Percentiles rank a stretch among this genome's conserved stretches.
phyloP scores from a whole-genome alignment of 92 coral and sea anemone genomes.

The Bergia puertoricense region DNA sequence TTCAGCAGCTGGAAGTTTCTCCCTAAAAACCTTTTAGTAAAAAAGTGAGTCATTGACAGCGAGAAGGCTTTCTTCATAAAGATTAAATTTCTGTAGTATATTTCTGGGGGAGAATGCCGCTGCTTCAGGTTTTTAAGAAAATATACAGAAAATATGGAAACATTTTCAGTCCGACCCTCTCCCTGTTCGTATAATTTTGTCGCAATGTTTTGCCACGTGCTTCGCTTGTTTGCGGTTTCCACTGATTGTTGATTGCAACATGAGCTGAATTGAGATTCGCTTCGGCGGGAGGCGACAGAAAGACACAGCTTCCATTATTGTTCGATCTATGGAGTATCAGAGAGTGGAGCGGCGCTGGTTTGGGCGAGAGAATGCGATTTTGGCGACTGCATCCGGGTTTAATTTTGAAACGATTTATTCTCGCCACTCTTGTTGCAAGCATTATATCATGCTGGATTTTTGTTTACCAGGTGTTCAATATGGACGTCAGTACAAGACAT shows the following conservation, averaged over 20 bases:
- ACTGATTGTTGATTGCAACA: constrained; percentile 39
- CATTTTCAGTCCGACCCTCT: constrained; percentile 6
- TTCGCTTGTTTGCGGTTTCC: neutral
- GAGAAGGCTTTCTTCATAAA: too few species aligned
- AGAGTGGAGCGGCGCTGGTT: constrained; percentile 12
- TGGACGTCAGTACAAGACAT: constrained; percentile 65
- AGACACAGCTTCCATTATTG: neutral
- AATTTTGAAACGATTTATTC: constrained; percentile 56
- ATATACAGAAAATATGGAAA: too few species aligned
- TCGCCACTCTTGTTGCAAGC: constrained; percentile 59
- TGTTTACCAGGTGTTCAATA: constrained; percentile 60
- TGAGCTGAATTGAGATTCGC: constrained; percentile 17
- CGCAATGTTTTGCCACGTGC: constrained; percentile 40
- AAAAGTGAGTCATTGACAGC: too few species aligned
- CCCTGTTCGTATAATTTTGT: constrained; percentile 12
- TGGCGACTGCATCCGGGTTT: constrained; percentile 86
- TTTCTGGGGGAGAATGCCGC: too few species aligned
- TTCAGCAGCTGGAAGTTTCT: too few species aligned
- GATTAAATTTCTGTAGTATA: too few species aligned
- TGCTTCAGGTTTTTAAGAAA: too few species aligned
- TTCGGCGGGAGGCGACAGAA: constrained; percentile 11
- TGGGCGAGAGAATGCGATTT: constrained; percentile 71
- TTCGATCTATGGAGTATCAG: constrained; percentile 27
- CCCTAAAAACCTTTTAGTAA: too few species aligned
- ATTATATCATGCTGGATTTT: constrained; percentile 76